Evolutionary conservation across 2,888 invertebrate genomes (phyloP), one percentile per base, ranked within the genome.

Genomic region (Chrysomela aeneicollis): DNA sequence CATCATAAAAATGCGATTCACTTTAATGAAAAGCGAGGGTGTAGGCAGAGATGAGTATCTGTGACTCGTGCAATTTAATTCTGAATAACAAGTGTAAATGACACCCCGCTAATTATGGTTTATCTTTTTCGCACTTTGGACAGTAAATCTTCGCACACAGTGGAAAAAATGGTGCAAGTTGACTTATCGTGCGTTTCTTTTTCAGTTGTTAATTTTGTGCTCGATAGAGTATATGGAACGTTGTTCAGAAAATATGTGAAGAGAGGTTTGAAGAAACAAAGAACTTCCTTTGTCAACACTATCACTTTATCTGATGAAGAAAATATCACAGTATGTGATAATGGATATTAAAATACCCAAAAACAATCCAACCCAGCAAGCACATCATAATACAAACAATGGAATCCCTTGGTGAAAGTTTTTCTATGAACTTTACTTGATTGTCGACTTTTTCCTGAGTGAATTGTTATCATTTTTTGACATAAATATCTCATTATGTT

Each of bases 51-150:
- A 66, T 67, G 68, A 62, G 59, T 69, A 67, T 71, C 71, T 69
- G 71, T 63, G 71, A 63, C 59, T 66, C 64, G 66, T 63, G 69
- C 69, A 71, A 71, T 82, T 82, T 82, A 82, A 82, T 82, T 83
- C 82, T 81, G 81, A 82, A 82, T 82, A 82, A 83, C 83, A 83
- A 83, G 82, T 83, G 82, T 83, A 83, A 83, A 83, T 82, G 83
- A 83, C 83, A 82, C 79, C 77, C 75, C 74, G 81, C 81, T 83
- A 83, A 83, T 83, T 83, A 82, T 83, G 81, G 81, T 83, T 83
- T 83, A 83, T 83, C 83, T 83, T 80, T 77, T 74, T 67, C 69
- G 76, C 78, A 77, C 77, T 77, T 79, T 78, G 79, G 75, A 76
- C 76, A 78, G 79, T 83, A 82, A 79, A 82, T 83, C 82, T 82